Conservation (phyloP, 2,113 vertebrate species). For the Cephalophus harveyi region DNA sequence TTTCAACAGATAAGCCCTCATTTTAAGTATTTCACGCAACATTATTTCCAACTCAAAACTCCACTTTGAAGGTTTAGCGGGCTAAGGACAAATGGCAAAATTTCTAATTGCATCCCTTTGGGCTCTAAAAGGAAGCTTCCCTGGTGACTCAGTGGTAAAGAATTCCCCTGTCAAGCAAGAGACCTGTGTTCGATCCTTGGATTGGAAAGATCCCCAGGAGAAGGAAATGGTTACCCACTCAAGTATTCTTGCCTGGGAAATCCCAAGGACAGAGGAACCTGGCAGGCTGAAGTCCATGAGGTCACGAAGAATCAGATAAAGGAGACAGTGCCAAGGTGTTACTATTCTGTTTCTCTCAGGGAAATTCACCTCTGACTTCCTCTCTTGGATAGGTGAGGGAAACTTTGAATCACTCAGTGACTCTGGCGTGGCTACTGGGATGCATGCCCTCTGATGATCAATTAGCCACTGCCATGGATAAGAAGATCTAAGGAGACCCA, state of each 20-base stretch:
- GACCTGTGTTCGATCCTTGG: background rate
- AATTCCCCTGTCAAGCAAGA: background rate
- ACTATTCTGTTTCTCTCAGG: background rate
- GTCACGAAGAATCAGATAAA: background rate
- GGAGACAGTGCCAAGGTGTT: background rate
- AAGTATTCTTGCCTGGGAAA: background rate
- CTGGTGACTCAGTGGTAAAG: background rate
- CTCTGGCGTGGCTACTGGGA: background rate
- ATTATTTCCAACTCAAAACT: background rate
- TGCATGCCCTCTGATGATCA: background rate
- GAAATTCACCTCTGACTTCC: background rate
- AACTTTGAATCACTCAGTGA: background rate
- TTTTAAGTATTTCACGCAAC: background rate
- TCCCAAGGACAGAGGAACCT: background rate
- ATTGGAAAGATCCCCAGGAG: background rate
- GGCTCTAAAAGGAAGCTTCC: background rate
- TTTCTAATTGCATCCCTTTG: background rate
- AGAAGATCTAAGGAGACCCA: background rate
- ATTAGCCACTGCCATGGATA: background rate
- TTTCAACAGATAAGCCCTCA: background rate
- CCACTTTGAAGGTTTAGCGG: background rate
- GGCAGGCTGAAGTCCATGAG: background rate
- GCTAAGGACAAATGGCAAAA: background rate
- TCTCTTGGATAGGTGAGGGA: background rate
- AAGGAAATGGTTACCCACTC: background rate